These are phyloP conservation scores for Pelosia muscerda DNA, from an alignment of 2,888 invertebrate genomes.

Conservation along the genomic window DNA sequence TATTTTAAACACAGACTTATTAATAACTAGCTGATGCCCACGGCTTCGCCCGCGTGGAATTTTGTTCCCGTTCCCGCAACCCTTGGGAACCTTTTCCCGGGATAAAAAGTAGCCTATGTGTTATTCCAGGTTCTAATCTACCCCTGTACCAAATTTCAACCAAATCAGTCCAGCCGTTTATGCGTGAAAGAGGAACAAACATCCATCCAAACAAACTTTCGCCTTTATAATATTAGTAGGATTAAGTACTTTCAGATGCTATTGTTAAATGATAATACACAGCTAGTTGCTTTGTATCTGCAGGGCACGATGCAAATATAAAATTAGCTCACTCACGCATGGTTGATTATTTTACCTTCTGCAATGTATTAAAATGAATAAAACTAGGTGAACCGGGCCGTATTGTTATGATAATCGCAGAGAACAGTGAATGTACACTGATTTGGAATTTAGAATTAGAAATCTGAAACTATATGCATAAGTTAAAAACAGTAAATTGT, in stretches of 20 bases:
- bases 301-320: background rate
- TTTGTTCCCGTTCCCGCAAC: too few relatives aligned
- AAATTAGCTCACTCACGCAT: background rate
- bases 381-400: background rate
- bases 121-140: too few relatives aligned
- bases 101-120: too few relatives aligned
- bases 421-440: background rate
- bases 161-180: too few relatives aligned
- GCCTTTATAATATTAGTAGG: too few relatives aligned
- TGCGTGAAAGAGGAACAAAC: too few relatives aligned
- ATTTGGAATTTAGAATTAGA: background rate
- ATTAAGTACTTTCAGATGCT: background rate
- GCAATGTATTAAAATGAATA: background rate
- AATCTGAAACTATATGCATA: background rate
- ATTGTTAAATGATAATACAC: background rate
- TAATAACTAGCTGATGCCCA: too few relatives aligned
- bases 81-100: too few relatives aligned
- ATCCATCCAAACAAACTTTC: too few relatives aligned
- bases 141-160: too few relatives aligned
- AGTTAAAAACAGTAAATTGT: background rate
- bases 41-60: too few relatives aligned
- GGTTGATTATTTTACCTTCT: background rate
- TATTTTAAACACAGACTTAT: slow-evolving; percentile 18
- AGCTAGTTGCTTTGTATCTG: background rate
- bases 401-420: background rate